These are phyloP conservation scores for Typhlomys cinereus DNA, from an alignment of 2,113 vertebrate genomes.

Conservation along the genomic window DNA sequence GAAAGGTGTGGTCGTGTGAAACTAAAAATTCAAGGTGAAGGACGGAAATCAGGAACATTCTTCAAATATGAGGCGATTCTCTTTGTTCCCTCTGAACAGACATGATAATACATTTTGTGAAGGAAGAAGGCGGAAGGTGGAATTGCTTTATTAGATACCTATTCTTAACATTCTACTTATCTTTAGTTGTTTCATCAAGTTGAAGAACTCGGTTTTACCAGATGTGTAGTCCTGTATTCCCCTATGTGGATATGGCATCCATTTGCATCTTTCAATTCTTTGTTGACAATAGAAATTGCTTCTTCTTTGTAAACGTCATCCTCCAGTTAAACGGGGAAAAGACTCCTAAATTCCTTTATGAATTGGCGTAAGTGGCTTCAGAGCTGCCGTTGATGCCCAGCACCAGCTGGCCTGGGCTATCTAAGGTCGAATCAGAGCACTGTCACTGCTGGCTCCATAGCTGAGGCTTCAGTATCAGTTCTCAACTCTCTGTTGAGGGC, in stretches of 20 bases:
- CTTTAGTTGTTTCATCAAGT: neutral
- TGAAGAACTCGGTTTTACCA: neutral
- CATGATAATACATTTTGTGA: neutral
- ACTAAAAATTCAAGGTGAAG: neutral
- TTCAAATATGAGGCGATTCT: neutral
- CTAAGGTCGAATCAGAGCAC: neutral
- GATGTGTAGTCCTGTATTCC: neutral
- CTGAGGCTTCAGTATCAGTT: neutral
- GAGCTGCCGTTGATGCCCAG: fast-evolving
- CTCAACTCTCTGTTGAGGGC: neutral
- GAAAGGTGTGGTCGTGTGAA: neutral
- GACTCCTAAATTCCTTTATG: neutral
- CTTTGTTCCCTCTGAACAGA: neutral
- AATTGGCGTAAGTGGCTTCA: fast-evolving
- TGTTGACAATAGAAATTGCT: neutral
- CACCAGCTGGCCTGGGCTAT: neutral
- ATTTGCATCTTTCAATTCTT: neutral
- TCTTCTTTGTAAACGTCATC: neutral
- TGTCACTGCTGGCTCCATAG: neutral
- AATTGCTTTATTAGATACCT: neutral
- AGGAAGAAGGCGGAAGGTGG: neutral
- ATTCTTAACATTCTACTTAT: neutral
- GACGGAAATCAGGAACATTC: neutral
- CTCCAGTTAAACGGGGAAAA: neutral
- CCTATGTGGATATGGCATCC: neutral